phyloP scores from a whole-genome alignment of 2,888 invertebrate species.

The Drosophila tanythrix region DNA sequence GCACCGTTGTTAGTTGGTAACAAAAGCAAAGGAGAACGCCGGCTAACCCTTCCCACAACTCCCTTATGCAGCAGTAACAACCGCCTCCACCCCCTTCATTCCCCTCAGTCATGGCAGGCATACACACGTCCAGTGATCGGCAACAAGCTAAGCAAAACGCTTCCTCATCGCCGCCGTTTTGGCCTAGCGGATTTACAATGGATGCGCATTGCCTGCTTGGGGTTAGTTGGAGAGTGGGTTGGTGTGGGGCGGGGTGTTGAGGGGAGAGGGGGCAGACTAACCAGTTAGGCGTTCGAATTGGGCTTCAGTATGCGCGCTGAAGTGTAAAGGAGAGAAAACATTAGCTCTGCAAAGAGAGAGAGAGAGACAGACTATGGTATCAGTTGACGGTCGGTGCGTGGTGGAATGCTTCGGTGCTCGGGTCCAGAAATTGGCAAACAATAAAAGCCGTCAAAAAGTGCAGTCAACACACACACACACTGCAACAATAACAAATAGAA shows the following conservation, averaged over 20 bases:
- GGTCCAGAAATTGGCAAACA: conserved; percentile 79
- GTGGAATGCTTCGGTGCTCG: conserved; percentile 75
- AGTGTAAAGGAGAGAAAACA: conserved; percentile 10
- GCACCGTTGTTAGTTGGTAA: conserved; percentile 38
- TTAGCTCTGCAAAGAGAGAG: neutral
- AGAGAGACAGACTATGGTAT: conserved; percentile 41
- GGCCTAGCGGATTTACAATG: conserved; percentile 77
- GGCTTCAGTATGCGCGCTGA: conserved; percentile 17
- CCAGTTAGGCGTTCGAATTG: conserved; percentile 68
- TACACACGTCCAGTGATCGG: conserved; percentile 69
- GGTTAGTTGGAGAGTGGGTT: conserved; percentile 1
- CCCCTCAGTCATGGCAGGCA: conserved; percentile 11
- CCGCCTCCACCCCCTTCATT: neutral
- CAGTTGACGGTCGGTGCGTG: conserved; percentile 74
- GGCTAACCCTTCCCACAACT: neutral
- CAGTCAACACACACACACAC: conserved; percentile 50
- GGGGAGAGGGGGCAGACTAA: conserved; percentile 35
- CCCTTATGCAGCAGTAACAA: neutral
- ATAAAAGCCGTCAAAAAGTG: conserved; percentile 81
- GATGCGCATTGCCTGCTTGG: conserved; percentile 50
- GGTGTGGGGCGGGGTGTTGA: neutral
- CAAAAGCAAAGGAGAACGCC: conserved; percentile 42
- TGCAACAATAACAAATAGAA: conserved; percentile 57
- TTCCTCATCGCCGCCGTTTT: conserved; percentile 75
- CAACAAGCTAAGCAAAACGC: conserved; percentile 79